phyloP scores from a whole-genome alignment of 2,888 invertebrate species.

The Tryphoninae sp. region DNA sequence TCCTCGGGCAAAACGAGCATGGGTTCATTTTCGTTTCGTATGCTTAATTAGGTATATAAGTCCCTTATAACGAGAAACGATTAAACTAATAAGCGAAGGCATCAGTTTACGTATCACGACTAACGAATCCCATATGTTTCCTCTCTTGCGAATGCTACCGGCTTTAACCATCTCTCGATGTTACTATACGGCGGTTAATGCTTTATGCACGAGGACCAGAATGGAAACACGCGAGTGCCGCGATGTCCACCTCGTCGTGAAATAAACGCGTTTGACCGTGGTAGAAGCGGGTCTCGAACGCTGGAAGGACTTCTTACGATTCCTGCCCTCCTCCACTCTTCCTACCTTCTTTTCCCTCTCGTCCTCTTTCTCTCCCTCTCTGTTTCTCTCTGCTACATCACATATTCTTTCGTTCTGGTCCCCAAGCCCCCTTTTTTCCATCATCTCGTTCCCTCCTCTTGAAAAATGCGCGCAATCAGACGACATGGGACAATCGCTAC shows the following conservation, averaged over 20 bases:
- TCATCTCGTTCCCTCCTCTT: conserved; percentile 41
- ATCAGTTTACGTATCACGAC: conserved; percentile 75
- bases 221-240: conserved; percentile 56
- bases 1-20: conserved; percentile 42
- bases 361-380: conserved; percentile 28
- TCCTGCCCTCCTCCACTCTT: neutral
- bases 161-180: conserved; percentile 65
- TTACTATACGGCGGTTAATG: conserved; percentile 30
- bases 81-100: conserved; percentile 78
- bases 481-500: conserved; percentile 65
- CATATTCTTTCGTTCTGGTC: conserved; percentile 42
- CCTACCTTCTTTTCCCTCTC: conserved; percentile 14
- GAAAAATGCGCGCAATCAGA: conserved; percentile 67
- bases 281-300: conserved; percentile 46
- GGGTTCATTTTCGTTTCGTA: conserved; percentile 71
- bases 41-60: conserved; percentile 76
- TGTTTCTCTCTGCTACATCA: conserved; percentile 21
- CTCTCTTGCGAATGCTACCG: conserved; percentile 69
- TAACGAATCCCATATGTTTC: conserved; percentile 77
- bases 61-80: conserved; percentile 76
- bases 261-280: conserved; percentile 59
- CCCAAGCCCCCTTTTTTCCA: conserved; percentile 50
- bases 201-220: conserved; percentile 48
- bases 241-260: conserved; percentile 56
- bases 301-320: conserved; percentile 47